Conservation (phyloP, 2,797 vertebrate genomes). For the Tapera naevia region DNA sequence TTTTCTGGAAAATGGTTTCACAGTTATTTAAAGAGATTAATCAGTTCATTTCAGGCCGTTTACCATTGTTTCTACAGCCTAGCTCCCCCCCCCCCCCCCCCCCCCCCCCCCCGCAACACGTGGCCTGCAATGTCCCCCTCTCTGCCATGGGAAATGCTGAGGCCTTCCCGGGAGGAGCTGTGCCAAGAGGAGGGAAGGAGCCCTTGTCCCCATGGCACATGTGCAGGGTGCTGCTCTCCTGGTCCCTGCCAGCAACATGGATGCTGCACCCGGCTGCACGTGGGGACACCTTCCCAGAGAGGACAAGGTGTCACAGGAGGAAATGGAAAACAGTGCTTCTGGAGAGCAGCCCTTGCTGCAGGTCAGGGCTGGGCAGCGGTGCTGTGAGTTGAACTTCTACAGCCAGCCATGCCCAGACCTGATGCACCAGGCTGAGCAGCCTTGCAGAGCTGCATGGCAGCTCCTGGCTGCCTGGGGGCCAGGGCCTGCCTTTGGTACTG, state of each 20-base stretch:
- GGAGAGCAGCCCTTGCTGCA: background rate
- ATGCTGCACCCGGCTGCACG: background rate
- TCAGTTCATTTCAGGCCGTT: constrained; percentile 68
- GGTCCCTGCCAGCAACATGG: background rate
- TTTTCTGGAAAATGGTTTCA: constrained; percentile 67
- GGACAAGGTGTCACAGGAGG: background rate
- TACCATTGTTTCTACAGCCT: background rate
- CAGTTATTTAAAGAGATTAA: constrained; percentile 77
- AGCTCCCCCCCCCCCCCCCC: background rate
- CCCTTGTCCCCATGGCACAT: background rate
- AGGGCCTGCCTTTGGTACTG: accelerated
- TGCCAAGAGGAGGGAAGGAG: background rate
- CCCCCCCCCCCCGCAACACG: too few species aligned
- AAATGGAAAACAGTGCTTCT: background rate
- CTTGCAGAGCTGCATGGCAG: background rate
- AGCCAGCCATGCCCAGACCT: accelerated
- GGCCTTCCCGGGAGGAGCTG: background rate
- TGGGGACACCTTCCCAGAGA: background rate
- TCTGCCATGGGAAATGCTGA: accelerated
- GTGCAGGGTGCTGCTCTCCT: background rate
- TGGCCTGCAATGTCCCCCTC: background rate
- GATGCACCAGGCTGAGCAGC: accelerated
- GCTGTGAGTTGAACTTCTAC: background rate
- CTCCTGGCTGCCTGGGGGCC: accelerated
- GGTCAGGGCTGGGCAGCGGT: background rate